phyloP scores from a whole-genome alignment of 2,888 invertebrate species.

The Noctua janthina region DNA sequence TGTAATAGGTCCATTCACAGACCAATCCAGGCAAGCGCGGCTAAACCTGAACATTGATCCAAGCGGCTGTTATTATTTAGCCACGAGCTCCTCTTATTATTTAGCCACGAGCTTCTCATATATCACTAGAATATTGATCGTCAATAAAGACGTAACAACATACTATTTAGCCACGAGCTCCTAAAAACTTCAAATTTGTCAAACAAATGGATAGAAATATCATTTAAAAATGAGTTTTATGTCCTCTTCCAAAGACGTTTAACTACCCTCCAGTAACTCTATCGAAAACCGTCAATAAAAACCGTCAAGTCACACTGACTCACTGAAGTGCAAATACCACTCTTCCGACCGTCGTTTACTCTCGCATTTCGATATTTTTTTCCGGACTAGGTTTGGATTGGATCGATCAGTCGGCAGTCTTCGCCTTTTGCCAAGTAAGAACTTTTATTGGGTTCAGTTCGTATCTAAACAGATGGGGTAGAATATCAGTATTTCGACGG shows the following conservation, averaged over 20 bases:
- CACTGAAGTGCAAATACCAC: conserved; percentile 19
- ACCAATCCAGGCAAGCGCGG: too few species aligned
- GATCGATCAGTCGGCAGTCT: conserved; percentile 10
- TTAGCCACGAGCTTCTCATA: too few species aligned
- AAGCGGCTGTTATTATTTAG: too few species aligned
- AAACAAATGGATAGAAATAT: not conserved
- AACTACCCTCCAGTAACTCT: not conserved
- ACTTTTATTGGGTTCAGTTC: conserved; percentile 15
- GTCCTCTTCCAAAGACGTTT: not conserved
- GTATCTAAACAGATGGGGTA: not conserved
- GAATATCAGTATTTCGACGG: not conserved
- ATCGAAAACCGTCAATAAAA: conserved; percentile 8
- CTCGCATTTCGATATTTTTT: conserved; percentile 31
- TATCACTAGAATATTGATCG: too few species aligned
- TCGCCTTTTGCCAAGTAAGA: not conserved
- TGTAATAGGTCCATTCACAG: not conserved
- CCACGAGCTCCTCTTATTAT: too few species aligned
- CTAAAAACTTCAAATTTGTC: not conserved
- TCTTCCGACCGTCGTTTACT: conserved; percentile 4
- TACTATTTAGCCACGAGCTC: too few species aligned
- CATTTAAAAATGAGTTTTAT: not conserved
- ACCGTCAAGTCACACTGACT: conserved; percentile 27
- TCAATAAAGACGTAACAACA: too few species aligned
- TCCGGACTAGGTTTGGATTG: conserved; percentile 11
- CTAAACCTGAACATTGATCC: too few species aligned